A percentile compares a stretch with the other conserved stretches of the same genome.
Evolutionary conservation across 2,113 vertebrate genomes (phyloP).

Genomic region (Scomber colias): DNA sequence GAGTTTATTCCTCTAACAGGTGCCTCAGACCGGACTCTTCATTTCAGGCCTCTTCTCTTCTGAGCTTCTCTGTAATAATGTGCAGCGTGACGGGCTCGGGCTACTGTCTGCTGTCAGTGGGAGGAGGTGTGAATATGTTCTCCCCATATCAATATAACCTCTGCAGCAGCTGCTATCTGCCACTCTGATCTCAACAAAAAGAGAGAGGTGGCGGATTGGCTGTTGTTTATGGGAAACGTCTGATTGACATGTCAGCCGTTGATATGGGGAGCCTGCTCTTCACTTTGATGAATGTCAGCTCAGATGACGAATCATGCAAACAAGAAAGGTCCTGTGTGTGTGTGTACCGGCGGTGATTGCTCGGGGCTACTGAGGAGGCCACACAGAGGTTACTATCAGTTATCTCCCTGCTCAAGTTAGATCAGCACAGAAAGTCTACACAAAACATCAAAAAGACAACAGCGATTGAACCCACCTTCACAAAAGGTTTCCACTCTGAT

Average conservation of each 20-base stretch:
- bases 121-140: slow-evolving; percentile 50
- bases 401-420: slow-evolving; percentile 25
- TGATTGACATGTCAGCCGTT: slow-evolving; percentile 44
- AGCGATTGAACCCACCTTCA: neutral
- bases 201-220: slow-evolving; percentile 8
- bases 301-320: slow-evolving; percentile 41
- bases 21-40: slow-evolving; percentile 19
- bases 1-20: slow-evolving; percentile 61
- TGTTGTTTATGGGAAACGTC: slow-evolving; percentile 12
- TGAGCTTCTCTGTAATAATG: slow-evolving; percentile 37
- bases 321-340: slow-evolving; percentile 23
- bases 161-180: slow-evolving; percentile 53
- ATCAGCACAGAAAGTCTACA: slow-evolving; percentile 25
- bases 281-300: slow-evolving; percentile 37
- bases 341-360: slow-evolving; percentile 18
- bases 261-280: slow-evolving; percentile 7
- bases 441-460: neutral
- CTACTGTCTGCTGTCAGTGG: slow-evolving; percentile 33
- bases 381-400: slow-evolving; percentile 29
- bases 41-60: slow-evolving; percentile 7
- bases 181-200: slow-evolving; percentile 24
- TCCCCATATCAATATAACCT: slow-evolving; percentile 50
- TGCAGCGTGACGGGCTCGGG: slow-evolving; percentile 19
- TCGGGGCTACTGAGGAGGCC: neutral
- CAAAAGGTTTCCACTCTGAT: neutral